These are phyloP conservation scores for Tinamus major DNA, from an alignment of 2,797 vertebrate genomes.

Conservation along the genomic window DNA sequence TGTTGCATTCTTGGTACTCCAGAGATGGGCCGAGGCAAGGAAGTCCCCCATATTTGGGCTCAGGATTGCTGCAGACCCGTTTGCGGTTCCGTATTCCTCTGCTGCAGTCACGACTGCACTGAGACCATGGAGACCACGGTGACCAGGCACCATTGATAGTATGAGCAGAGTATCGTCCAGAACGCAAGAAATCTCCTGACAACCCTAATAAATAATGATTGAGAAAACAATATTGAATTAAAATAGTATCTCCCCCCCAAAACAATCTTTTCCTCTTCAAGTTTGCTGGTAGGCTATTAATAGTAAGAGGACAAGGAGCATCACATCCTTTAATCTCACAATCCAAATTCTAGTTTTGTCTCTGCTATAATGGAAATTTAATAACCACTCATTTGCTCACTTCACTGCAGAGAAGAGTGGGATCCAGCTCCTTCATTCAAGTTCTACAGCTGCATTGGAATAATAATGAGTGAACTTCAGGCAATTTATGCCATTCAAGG, in stretches of 20 bases:
- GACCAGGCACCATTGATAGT: slow-evolving; percentile 94
- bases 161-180: slow-evolving; percentile 89
- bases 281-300: background rate
- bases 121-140: slow-evolving; percentile 92
- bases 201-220: slow-evolving; percentile 60
- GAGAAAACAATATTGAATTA: background rate
- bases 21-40: slow-evolving; percentile 89
- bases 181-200: slow-evolving; percentile 89
- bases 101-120: slow-evolving; percentile 96
- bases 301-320: background rate
- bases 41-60: slow-evolving; percentile 91
- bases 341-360: background rate
- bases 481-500: background rate
- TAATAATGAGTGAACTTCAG: background rate
- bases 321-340: background rate
- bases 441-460: background rate
- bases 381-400: background rate
- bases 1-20: slow-evolving; percentile 97
- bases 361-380: background rate
- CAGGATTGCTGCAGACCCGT: slow-evolving; percentile 92
- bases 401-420: background rate
- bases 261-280: background rate
- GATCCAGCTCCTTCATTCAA: background rate
- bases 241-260: background rate
- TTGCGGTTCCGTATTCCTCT: slow-evolving; percentile 92